Conservation (phyloP, 2,888 invertebrate species). For the Acrobasis suavella region DNA sequence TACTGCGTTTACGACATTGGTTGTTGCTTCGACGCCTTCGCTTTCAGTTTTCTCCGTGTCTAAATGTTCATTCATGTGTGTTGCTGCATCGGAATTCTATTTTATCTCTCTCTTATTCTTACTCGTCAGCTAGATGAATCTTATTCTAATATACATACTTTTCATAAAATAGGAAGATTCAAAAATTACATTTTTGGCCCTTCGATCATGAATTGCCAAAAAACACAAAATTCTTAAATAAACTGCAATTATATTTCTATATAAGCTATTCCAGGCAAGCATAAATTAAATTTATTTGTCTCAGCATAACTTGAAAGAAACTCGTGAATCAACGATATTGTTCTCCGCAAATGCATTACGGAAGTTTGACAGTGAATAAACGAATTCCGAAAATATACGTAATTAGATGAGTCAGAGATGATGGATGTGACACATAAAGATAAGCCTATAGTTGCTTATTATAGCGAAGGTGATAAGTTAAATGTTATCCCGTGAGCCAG, state of each 20-base stretch:
- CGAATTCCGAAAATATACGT: constrained; percentile 11
- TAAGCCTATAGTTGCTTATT: constrained; percentile 1
- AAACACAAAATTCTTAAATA: too few species aligned
- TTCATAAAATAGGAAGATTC: too few species aligned
- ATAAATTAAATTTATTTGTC: not conserved
- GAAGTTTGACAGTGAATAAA: constrained; percentile 6
- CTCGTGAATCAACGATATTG: not conserved
- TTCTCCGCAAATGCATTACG: not conserved
- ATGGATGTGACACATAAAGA: constrained; percentile 15
- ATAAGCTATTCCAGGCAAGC: too few species aligned
- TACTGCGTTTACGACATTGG: constrained; percentile 27
- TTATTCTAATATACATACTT: too few species aligned
- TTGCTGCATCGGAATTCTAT: too few species aligned
- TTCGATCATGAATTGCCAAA: too few species aligned
- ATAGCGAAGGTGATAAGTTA: not conserved
- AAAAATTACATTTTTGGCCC: too few species aligned
- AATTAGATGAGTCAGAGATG: constrained; percentile 10
- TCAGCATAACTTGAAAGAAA: not conserved
- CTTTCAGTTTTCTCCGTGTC: not conserved
- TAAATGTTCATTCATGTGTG: not conserved
- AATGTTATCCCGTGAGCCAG: not conserved
- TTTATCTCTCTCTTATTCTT: too few species aligned
- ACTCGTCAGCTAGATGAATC: too few species aligned
- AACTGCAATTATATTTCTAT: too few species aligned
- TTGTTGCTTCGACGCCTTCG: not conserved